phyloP scores from a whole-genome alignment of 2,888 invertebrate genomes.

The Teleogryllus oceanicus region DNA sequence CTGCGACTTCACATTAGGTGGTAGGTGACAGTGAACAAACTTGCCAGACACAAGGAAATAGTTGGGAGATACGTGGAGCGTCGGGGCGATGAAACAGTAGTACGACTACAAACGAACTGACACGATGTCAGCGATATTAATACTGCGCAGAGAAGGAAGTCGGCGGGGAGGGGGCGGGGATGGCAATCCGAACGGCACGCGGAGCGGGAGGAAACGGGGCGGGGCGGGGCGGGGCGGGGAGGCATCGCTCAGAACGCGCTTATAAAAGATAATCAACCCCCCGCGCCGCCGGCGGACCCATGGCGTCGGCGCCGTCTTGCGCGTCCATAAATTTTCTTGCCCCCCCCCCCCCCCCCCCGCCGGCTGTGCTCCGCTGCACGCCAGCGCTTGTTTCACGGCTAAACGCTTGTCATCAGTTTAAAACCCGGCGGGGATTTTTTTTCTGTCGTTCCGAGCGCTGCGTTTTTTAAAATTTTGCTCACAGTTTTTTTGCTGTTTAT shows the following conservation, averaged over 20 bases:
- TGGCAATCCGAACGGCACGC: too few relatives aligned
- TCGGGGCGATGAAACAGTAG: too few relatives aligned
- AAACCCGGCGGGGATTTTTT: neutral
- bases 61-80: too few relatives aligned
- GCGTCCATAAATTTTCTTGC: conserved; percentile 9
- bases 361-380: neutral
- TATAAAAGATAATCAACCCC: neutral
- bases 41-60: too few relatives aligned
- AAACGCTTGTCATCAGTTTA: conserved; percentile 18
- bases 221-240: neutral
- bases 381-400: conserved; percentile 18
- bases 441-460: neutral
- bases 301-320: neutral
- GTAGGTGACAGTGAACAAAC: too few relatives aligned
- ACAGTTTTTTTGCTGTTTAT: neutral
- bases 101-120: too few relatives aligned
- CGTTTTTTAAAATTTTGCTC: neutral
- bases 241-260: neutral
- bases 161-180: too few relatives aligned
- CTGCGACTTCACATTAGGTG: too few relatives aligned
- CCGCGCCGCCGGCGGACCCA: neutral
- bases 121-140: too few relatives aligned
- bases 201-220: too few relatives aligned
- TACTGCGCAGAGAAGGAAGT: too few relatives aligned
- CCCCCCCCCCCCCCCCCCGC: neutral